Conservation (phyloP, 2,113 vertebrate species). For the Petrocephalus zakoni region DNA sequence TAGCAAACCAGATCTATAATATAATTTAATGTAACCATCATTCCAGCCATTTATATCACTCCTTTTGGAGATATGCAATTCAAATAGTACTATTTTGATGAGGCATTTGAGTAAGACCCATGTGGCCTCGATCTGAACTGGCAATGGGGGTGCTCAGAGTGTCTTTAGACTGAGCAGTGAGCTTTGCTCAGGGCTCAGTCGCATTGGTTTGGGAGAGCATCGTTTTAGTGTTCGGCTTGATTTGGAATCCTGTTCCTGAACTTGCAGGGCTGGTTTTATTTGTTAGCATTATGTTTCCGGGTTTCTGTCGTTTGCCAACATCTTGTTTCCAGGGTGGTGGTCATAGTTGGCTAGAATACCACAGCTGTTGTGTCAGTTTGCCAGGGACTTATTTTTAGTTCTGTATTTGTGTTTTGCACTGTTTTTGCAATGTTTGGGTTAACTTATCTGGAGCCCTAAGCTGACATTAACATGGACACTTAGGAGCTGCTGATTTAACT, state of each 20-base stretch:
- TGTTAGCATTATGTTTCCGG: background rate
- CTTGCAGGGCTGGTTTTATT: background rate
- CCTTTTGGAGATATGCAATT: background rate
- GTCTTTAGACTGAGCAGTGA: background rate
- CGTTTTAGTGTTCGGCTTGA: background rate
- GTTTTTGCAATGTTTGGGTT: too few species aligned
- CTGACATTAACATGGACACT: background rate
- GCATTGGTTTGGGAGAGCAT: background rate
- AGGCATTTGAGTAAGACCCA: background rate
- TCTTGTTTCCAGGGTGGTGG: background rate
- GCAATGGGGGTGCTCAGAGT: too few species aligned
- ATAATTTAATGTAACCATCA: background rate
- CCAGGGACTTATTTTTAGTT: background rate
- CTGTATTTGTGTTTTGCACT: background rate
- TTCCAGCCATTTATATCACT: background rate
- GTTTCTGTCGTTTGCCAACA: constrained; percentile 3
- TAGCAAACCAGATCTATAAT: background rate
- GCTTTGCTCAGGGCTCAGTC: background rate
- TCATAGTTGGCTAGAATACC: background rate
- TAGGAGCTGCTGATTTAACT: background rate
- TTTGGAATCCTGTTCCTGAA: background rate
- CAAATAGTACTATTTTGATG: background rate
- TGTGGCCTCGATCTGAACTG: background rate
- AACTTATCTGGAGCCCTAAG: background rate
- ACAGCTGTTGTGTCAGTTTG: background rate